phyloP scores from a whole-genome alignment of 2,113 vertebrate species.

The Anarhynchus alexandrinus region DNA sequence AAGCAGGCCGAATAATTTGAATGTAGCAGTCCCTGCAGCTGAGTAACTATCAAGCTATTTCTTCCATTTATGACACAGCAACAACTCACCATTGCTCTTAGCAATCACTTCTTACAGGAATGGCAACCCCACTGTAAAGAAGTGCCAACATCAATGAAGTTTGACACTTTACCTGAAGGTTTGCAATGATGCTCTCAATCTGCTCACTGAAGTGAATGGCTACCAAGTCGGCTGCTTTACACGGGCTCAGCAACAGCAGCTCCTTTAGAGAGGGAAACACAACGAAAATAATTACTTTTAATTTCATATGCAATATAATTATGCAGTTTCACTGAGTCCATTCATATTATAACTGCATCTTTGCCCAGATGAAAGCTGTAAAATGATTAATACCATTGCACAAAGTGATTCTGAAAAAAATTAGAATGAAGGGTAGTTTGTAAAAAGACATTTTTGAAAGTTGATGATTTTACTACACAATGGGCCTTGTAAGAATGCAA shows the following conservation, averaged over 20 bases:
- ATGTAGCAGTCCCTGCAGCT: not conserved
- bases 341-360: not conserved
- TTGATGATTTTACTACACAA: not conserved
- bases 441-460: not conserved
- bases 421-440: not conserved
- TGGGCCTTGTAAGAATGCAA: not conserved
- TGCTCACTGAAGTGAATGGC: constrained; percentile 84
- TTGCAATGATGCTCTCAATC: constrained; percentile 80
- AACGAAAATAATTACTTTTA: not conserved
- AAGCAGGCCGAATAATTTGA: not conserved
- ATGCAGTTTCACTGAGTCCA: fast-evolving
- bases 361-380: not conserved
- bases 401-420: not conserved
- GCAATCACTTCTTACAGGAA: not conserved
- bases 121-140: not conserved
- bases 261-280: constrained; percentile 75
- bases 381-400: not conserved
- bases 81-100: not conserved
- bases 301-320: not conserved
- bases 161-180: constrained; percentile 78
- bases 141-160: not conserved
- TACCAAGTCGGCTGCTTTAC: constrained; percentile 90
- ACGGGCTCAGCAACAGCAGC: constrained; percentile 82
- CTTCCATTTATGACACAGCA: not conserved
- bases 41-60: not conserved